phyloP scores from a whole-genome alignment of 2,113 vertebrate genomes.

The Coryphaenoides rupestris region DNA sequence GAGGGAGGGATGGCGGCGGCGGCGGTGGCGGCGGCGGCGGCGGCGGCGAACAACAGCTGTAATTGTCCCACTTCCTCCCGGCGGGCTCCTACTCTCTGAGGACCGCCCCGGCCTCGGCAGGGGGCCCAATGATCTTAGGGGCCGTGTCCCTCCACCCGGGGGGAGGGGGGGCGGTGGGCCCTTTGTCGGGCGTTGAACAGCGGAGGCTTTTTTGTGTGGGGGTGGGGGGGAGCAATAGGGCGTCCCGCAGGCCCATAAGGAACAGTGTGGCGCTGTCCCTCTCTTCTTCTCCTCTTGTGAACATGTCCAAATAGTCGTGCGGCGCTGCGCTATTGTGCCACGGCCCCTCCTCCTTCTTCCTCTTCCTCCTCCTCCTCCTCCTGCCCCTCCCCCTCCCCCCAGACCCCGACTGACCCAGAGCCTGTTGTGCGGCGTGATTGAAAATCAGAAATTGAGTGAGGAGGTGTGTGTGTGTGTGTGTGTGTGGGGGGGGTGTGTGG shows the following conservation, averaged over 20 bases:
- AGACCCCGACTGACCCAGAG: conserved; percentile 54
- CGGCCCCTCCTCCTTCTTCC: conserved; percentile 45
- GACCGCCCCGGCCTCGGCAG: conserved; percentile 55
- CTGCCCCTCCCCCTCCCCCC: conserved; percentile 37
- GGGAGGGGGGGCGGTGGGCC: conserved; percentile 25
- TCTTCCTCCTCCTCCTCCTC: too few relatives aligned
- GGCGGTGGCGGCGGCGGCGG: conserved; percentile 39
- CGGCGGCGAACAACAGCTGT: conserved; percentile 53
- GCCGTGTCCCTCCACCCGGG: conserved; percentile 42
- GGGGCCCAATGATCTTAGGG: conserved; percentile 49
- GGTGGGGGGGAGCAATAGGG: too few relatives aligned
- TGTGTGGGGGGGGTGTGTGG: too few relatives aligned
- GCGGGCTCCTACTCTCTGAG: conserved; percentile 49
- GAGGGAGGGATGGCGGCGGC: conserved; percentile 32
- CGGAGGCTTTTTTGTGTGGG: conserved; percentile 17
- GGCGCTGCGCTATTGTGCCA: conserved; percentile 69
- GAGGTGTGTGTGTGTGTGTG: too few relatives aligned
- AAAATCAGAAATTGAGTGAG: conserved; percentile 54
- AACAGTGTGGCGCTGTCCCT: conserved; percentile 51
- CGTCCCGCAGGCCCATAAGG: conserved; percentile 59
- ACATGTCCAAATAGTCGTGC: conserved; percentile 62
- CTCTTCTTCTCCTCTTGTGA: conserved; percentile 61
- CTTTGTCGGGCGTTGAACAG: conserved; percentile 56
- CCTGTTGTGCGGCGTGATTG: conserved; percentile 64
- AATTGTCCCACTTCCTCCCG: conserved; percentile 46